Percentiles rank a stretch among this genome's conserved stretches.
Conservation (phyloP, 2,113 vertebrate species). For the Chloropsis cyanopogon region DNA sequence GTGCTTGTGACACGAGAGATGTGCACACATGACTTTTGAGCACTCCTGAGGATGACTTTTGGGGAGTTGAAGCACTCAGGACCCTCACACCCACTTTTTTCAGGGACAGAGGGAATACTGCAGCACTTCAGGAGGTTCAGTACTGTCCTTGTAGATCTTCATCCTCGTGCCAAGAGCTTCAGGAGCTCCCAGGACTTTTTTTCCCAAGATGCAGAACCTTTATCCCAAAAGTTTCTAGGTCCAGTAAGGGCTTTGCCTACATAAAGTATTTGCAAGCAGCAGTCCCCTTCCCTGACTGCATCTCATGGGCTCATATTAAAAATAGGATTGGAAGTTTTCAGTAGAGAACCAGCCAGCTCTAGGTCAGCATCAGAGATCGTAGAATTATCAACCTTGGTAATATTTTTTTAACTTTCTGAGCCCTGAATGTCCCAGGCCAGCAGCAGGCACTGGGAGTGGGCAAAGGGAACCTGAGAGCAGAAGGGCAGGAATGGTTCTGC, state of each 20-base stretch:
- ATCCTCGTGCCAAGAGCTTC: background rate
- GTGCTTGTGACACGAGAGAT: background rate
- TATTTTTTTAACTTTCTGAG: background rate
- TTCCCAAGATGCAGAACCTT: background rate
- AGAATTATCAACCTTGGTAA: background rate
- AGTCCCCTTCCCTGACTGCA: background rate
- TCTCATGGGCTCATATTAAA: background rate
- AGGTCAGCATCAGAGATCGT: background rate
- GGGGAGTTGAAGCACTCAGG: background rate
- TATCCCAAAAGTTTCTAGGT: background rate
- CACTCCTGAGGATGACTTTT: background rate
- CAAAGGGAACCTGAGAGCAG: background rate
- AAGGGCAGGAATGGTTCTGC: background rate
- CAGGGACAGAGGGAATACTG: background rate
- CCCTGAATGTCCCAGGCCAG: background rate
- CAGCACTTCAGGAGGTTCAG: background rate
- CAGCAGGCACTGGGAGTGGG: background rate
- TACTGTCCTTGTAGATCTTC: background rate
- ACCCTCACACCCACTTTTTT: accelerated
- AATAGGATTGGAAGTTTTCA: background rate
- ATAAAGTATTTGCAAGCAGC: background rate
- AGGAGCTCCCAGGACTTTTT: background rate
- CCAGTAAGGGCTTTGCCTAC: background rate
- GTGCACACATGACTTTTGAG: background rate
- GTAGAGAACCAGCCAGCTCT: background rate